phyloP scores from a whole-genome alignment of 2,113 vertebrate genomes.

The Machaerirhynchus nigripectus region DNA sequence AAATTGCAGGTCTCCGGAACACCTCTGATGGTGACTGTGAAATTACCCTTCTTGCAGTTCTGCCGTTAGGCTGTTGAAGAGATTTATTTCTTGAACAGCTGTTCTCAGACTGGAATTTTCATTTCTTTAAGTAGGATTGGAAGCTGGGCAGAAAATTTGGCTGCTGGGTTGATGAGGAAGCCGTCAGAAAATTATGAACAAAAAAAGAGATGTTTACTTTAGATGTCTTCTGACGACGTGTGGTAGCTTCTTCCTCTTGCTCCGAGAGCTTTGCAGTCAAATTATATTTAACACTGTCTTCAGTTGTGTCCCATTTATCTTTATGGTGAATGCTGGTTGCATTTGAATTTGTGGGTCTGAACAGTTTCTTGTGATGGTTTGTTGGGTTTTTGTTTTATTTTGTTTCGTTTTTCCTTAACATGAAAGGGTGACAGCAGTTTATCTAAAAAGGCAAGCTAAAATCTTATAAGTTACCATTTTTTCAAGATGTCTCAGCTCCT shows the following conservation, averaged over 20 bases:
- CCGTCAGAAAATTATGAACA: not conserved
- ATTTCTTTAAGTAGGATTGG: not conserved
- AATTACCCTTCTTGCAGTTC: not conserved
- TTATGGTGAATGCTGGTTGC: not conserved
- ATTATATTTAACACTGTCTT: not conserved
- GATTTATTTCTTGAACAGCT: not conserved
- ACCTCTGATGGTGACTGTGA: not conserved
- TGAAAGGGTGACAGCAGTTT: not conserved
- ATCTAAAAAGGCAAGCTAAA: not conserved
- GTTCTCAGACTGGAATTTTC: not conserved
- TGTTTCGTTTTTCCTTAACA: not conserved
- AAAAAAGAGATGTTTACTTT: not conserved
- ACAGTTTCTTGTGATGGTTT: fast-evolving
- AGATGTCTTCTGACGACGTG: not conserved
- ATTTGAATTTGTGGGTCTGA: not conserved
- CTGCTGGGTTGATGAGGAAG: not conserved
- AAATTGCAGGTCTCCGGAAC: not conserved
- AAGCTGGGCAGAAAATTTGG: not conserved
- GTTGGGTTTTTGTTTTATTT: not conserved
- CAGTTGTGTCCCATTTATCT: not conserved
- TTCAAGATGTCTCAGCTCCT: not conserved
- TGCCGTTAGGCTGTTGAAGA: not conserved
- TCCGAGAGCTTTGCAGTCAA: not conserved
- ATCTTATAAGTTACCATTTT: not conserved
- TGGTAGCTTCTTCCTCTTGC: not conserved